phyloP scores from a whole-genome alignment of 2,797 vertebrate species.

The Pseudocheirus occidentalis region DNA sequence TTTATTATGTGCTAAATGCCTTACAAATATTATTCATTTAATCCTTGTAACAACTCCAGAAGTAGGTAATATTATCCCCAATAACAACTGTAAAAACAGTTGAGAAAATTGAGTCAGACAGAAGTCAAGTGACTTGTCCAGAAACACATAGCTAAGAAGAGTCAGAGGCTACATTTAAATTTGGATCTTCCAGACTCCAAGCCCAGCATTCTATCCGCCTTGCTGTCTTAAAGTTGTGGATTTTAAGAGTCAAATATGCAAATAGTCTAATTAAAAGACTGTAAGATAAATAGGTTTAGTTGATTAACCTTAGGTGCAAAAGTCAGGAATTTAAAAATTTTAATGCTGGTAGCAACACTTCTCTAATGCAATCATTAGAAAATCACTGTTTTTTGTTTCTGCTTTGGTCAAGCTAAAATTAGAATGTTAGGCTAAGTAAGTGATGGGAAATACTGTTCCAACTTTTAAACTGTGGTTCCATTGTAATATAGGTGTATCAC shows the following conservation, averaged over 20 bases:
- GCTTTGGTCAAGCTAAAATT: background rate
- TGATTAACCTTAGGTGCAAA: slow-evolving; percentile 3
- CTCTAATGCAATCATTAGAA: background rate
- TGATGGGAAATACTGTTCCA: background rate
- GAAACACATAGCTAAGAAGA: too few species aligned
- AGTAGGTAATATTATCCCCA: too few species aligned
- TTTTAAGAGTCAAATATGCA: background rate
- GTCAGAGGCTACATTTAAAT: too few species aligned
- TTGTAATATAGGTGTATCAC: background rate
- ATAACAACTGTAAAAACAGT: too few species aligned
- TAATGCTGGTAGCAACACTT: slow-evolving; percentile 29
- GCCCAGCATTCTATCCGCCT: background rate
- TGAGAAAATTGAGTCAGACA: too few species aligned
- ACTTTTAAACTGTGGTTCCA: background rate
- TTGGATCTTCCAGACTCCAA: too few species aligned
- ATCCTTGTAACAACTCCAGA: too few species aligned
- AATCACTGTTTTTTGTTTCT: background rate
- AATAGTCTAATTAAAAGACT: background rate
- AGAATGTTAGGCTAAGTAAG: background rate
- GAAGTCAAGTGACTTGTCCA: too few species aligned
- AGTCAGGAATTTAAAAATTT: background rate
- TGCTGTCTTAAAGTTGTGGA: background rate
- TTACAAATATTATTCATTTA: too few species aligned
- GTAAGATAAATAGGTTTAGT: background rate
- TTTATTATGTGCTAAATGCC: too few species aligned